Percentiles rank a stretch among this genome's conserved stretches.
Evolutionary conservation across 2,113 vertebrate species (phyloP).

Genomic region (Cairina moschata): DNA sequence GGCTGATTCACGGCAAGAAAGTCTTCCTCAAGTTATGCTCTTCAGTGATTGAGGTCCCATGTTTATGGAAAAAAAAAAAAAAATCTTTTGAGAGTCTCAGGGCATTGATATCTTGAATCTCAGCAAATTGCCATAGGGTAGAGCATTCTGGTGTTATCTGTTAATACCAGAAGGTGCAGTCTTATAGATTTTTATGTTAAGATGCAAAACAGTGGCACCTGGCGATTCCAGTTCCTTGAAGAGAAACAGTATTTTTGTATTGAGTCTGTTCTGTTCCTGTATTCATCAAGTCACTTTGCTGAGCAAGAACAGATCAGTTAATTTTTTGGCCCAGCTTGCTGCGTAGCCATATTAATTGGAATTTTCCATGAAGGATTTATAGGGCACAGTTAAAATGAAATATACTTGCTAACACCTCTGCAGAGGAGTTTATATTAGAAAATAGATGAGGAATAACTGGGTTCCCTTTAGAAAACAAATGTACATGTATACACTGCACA

Average conservation of each 20-base stretch:
- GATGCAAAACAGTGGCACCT: conserved; percentile 74
- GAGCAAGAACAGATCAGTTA: conserved; percentile 61
- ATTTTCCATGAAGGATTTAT: conserved; percentile 72
- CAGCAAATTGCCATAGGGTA: conserved; percentile 64
- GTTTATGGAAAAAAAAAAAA: conserved; percentile 49
- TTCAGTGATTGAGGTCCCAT: background rate
- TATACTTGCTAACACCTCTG: conserved; percentile 44
- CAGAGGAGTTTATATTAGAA: conserved; percentile 46
- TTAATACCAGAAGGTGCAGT: conserved; percentile 73
- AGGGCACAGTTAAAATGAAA: conserved; percentile 65
- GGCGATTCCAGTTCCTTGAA: conserved; percentile 62
- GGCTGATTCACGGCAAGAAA: background rate
- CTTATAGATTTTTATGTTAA: conserved; percentile 77
- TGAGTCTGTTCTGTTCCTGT: conserved; percentile 53
- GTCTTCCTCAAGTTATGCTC: conserved; percentile 34
- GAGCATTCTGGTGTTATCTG: conserved; percentile 69
- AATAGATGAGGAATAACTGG: conserved; percentile 6
- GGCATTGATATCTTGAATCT: conserved; percentile 68
- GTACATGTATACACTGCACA: background rate
- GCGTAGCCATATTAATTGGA: conserved; percentile 51
- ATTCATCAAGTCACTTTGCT: conserved; percentile 59
- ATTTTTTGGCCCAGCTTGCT: conserved; percentile 67
- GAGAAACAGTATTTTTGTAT: conserved; percentile 66
- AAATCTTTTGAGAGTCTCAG: conserved; percentile 36
- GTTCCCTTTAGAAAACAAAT: conserved; percentile 43